Percentiles rank a stretch among this genome's conserved stretches.
Evolutionary conservation across 2,113 vertebrate genomes (phyloP).

Genomic region (Scomber colias): DNA sequence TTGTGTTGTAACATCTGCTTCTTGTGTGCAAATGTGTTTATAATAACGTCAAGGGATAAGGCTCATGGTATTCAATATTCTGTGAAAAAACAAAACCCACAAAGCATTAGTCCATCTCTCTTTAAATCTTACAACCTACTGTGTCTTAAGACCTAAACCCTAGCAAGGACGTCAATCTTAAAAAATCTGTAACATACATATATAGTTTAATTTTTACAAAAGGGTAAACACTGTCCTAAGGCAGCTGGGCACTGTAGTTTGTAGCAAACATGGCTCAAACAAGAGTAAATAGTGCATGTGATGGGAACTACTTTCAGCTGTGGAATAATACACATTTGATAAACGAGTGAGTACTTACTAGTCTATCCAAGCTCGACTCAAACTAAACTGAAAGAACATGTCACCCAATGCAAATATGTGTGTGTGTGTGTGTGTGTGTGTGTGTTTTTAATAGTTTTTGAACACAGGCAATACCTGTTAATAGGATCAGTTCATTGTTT

Average conservation of each 20-base stretch:
- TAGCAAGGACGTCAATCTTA: neutral
- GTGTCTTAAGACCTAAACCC: too few species aligned
- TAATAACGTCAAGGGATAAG: neutral
- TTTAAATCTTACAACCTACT: neutral
- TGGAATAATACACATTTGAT: neutral
- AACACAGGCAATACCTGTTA: neutral
- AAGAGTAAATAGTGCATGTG: neutral
- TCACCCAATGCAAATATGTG: neutral
- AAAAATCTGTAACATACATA: neutral
- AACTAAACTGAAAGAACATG: constrained; percentile 3
- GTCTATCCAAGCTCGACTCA: neutral
- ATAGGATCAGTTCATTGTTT: neutral
- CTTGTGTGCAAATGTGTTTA: neutral
- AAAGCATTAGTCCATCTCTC: neutral
- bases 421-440: too few species aligned
- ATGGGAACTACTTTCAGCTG: neutral
- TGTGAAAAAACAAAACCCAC: neutral
- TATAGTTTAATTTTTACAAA: neutral
- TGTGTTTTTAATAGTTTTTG: neutral
- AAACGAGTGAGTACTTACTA: neutral
- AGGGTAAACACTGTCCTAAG: neutral
- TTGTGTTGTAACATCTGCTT: constrained; percentile 26
- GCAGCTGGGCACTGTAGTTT: neutral
- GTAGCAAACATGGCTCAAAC: neutral
- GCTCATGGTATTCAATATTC: neutral